Conservation (phyloP, 2,797 vertebrate species). For the Rhodeus uyekii region DNA sequence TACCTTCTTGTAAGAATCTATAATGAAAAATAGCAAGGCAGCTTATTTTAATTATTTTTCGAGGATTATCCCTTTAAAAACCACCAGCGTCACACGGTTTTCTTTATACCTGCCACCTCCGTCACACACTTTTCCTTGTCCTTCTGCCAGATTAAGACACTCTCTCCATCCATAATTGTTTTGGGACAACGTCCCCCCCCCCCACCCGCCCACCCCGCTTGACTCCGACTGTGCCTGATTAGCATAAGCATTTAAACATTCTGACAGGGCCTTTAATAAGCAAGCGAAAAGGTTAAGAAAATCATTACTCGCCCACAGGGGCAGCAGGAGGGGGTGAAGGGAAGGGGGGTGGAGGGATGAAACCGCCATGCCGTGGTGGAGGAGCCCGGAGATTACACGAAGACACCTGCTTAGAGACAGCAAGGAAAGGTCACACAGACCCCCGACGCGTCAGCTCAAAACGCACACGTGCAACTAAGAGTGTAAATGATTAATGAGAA, state of each 20-base stretch:
- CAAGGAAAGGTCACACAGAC: conserved; percentile 75
- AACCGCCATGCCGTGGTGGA: conserved; percentile 48
- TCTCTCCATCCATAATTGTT: conserved; percentile 54
- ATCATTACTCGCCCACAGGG: conserved; percentile 62
- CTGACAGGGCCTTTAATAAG: conserved; percentile 69
- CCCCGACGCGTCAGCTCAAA: conserved; percentile 68
- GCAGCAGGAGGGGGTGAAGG: conserved; percentile 45
- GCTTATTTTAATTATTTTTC: not conserved
- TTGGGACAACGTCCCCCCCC: conserved; percentile 33
- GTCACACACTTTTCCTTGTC: conserved; percentile 7
- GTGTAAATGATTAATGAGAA: conserved; percentile 68
- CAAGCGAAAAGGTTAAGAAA: conserved; percentile 68
- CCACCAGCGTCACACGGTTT: not conserved
- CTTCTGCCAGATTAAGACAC: conserved; percentile 47
- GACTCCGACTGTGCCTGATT: conserved; percentile 51
- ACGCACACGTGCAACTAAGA: conserved; percentile 43
- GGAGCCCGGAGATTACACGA: conserved; percentile 63
- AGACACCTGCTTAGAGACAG: conserved; percentile 69
- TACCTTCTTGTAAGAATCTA: not conserved
- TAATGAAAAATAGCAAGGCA: not conserved
- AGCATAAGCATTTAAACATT: conserved; percentile 70
- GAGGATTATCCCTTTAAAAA: not conserved
- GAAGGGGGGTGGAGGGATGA: conserved; percentile 53
- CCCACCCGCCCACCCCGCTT: not conserved
- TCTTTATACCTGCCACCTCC: conserved; percentile 13